Base-by-base conservation (phyloP, 2,113 vertebrate species). In the Pollimyrus isidori region DNA sequence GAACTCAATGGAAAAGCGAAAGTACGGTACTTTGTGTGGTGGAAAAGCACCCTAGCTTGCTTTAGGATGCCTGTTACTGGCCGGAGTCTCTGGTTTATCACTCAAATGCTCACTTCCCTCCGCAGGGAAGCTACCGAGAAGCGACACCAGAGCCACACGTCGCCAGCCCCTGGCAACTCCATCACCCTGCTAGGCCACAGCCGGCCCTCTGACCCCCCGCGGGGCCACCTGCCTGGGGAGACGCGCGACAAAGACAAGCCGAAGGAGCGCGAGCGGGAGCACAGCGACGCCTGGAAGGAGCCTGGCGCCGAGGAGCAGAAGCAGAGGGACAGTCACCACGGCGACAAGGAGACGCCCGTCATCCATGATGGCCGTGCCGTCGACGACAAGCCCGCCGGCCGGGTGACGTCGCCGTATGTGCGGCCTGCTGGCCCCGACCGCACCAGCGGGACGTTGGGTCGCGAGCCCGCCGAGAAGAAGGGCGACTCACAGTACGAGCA, bases 161-260 rank as follows among this genome's bases (percentile, higher is more conserved):
- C 98, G 19, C 98, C 98, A 17, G 90, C 92, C 86, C 97, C 98
- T 42, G 88, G 96, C 91, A 97, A 97, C 94, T 93, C 97, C 90
- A 84, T 97, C 92, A 95, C 95, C 95, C 95, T 97, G 90, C 95
- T 98, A 88, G 96, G 97, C 86, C 98, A 98, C 92, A 95, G 88
- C 89, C 96, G 98, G 62, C 94, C 97, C 92, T 95, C 94, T 0
- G 98, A 99, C 90, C 97, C 97, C 94, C 95, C 96, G 92, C 95
- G 97, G 94, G 97, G 97, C 90, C 95, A 95, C 88, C 91, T 93
- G 90, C 91, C 92, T n/a, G 91, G 92, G 4, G 98, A 99, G 85
- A 94, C 96, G 90, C 96, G 97, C 92, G 98, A 99, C 80, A 99
- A 99, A 92, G 97, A 97, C 92, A 98, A 98, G 93, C 90, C 96